These are phyloP conservation scores for Mus caroli DNA, from an alignment of 2,797 vertebrate species.

Conservation along the genomic window DNA sequence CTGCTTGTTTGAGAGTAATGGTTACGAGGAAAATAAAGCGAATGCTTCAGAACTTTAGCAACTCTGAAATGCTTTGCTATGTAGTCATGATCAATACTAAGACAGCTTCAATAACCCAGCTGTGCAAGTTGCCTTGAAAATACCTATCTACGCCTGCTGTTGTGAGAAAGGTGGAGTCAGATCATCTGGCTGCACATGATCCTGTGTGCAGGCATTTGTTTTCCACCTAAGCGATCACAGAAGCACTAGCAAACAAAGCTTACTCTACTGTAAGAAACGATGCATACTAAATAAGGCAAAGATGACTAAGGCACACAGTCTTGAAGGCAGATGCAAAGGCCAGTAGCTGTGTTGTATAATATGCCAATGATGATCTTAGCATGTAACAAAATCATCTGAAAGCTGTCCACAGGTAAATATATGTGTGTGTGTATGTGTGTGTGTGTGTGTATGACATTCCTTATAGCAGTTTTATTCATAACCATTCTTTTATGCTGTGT, in stretches of 20 bases:
- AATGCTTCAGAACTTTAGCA: constrained; percentile 34
- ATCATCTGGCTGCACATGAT: neutral
- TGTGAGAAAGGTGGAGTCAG: neutral
- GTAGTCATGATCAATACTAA: neutral
- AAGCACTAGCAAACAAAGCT: neutral
- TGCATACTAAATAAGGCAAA: neutral
- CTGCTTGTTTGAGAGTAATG: neutral
- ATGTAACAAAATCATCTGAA: constrained; percentile 38
- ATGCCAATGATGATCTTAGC: neutral
- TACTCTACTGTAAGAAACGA: neutral
- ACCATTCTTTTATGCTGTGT: neutral
- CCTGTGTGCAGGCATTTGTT: neutral
- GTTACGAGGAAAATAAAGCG: constrained; percentile 35
- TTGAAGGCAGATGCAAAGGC: neutral
- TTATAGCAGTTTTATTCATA: neutral
- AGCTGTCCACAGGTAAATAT: constrained; percentile 9
- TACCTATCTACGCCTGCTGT: neutral
- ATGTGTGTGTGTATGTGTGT: no score
- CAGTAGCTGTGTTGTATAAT: neutral
- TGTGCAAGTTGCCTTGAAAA: constrained; percentile 22
- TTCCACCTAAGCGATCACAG: neutral
- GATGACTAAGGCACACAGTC: neutral
- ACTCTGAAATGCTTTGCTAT: constrained; percentile 54
- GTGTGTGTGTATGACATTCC: constrained; percentile 23
- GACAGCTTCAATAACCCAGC: constrained; percentile 1